phyloP scores from a whole-genome alignment of 2,888 invertebrate species.

The Aleiodes testaceus region DNA sequence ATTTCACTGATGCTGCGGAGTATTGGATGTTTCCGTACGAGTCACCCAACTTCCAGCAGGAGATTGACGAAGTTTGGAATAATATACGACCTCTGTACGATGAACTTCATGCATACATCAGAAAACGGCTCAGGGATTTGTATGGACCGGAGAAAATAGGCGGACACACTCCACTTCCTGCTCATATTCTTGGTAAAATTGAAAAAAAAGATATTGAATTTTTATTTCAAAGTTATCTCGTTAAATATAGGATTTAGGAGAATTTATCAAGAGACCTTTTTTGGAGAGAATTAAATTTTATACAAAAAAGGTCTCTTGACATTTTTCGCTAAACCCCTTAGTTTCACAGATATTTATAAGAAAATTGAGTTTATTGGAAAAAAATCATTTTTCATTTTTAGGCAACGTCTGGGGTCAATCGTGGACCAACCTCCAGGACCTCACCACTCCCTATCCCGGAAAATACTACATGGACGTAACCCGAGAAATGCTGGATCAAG shows the following conservation, averaged over 20 bases:
- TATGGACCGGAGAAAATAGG: conserved; percentile 90
- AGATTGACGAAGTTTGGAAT: conserved; percentile 88
- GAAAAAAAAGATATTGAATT: background rate
- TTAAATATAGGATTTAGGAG: background rate
- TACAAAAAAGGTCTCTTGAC: too few relatives aligned
- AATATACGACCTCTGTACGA: conserved; percentile 90
- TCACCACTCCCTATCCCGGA: conserved; percentile 89
- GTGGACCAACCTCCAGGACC: conserved; percentile 87
- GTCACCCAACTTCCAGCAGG: conserved; percentile 82
- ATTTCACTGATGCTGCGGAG: conserved; percentile 89
- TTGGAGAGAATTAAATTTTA: too few relatives aligned
- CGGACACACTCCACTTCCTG: conserved; percentile 86
- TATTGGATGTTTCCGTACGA: conserved; percentile 94
- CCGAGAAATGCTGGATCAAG: conserved; percentile 86
- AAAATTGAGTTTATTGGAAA: background rate
- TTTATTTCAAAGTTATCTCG: background rate
- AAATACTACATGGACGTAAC: conserved; percentile 88
- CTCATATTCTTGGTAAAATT: conserved; percentile 82
- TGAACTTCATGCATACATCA: conserved; percentile 90
- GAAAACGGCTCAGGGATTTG: conserved; percentile 85
- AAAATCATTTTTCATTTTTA: conserved; percentile 56
- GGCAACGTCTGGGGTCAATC: conserved; percentile 94
- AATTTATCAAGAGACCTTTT: conserved; percentile 19
- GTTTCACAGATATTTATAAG: background rate
- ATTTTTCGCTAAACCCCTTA: too few relatives aligned